Evolutionary conservation across 2,113 vertebrate species (phyloP), one percentile per base, ranked within the genome.

Genomic region (Phaethon lepturus): DNA sequence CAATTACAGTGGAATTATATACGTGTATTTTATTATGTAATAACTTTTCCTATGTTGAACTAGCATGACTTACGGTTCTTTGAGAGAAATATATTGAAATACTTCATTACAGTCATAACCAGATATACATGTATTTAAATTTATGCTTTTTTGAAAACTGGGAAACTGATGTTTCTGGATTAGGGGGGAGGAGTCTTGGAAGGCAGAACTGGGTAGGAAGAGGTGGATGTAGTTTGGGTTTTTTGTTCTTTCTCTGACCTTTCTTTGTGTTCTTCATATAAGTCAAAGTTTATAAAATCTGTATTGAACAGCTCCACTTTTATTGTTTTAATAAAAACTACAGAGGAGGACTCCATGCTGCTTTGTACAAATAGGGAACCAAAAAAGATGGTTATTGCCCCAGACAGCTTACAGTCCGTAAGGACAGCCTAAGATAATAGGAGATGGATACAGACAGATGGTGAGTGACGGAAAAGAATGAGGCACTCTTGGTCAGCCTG

Each of bases 391-490:
- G 8, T 85, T 82, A n/a, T 85, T 89, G 40, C 33, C 18, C 15
- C 22, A 81, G 89, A 71, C 40, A 71, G 60, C 44, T 9, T n/a
- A 17, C 40, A 58, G 66, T 63, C 69, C 0, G 0, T 87, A 42
- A 88, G 60, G 66, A 58, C 67, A 19, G 49, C 2, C 35, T 76
- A 17, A 59, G 26, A 80, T 89, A 67, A 62, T 40, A 33, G 87
- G 77, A 93, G 68, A 53, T n/a, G 38, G 79, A 71, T 63, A 17
- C 84, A 88, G 77, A 35, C 91, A 96, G 92, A 91, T 95, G 90
- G 92, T 64, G 92, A 91, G 62, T 77, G 74, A 80, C 84, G 59
- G 86, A 56, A 66, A 87, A 87, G 90, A 91, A 71, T 38, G 59
- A 88, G 55, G 67, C 55, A 9, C 28, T 92, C 45, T 58, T 83